Percentiles rank a stretch among this genome's conserved stretches.
These are phyloP conservation scores for Astreopora myriophthalma DNA, from an alignment of 64 coral and sea anemone species.

Conservation along the genomic window DNA sequence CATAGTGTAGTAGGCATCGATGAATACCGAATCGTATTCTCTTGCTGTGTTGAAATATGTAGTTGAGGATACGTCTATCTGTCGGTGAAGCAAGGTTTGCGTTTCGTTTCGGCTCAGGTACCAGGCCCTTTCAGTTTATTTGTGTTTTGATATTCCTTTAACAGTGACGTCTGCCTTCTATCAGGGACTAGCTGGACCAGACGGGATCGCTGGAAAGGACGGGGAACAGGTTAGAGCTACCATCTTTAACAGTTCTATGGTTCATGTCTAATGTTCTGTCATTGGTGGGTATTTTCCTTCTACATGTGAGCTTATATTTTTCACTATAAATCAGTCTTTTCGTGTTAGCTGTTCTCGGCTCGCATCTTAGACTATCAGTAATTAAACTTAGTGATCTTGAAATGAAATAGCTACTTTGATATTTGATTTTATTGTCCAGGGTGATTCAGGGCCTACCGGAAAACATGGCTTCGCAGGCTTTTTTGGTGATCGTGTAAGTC, in stretches of 20 bases:
- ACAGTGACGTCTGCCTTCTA: slow-evolving; percentile 60
- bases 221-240: neutral
- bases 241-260: neutral
- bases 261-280: neutral
- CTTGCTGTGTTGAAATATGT: neutral
- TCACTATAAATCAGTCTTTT: neutral
- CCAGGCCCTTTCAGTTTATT: slow-evolving; percentile 17
- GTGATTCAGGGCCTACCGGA: neutral
- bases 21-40: neutral
- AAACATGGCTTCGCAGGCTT: neutral
- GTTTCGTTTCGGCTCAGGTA: no score
- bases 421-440: neutral
- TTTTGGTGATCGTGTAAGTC: slow-evolving; percentile 3
- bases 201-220: slow-evolving; percentile 18
- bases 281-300: no score
- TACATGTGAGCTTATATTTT: neutral
- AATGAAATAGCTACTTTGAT: no score
- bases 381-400: no score
- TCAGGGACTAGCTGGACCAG: slow-evolving; percentile 21
- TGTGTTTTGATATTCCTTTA: slow-evolving; percentile 45
- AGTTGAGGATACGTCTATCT: no score
- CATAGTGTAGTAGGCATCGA: neutral
- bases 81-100: no score
- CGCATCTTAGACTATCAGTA: no score
- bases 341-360: neutral